phyloP scores from a whole-genome alignment of 2,797 vertebrate species.

The Poeciliopsis gracilis region DNA sequence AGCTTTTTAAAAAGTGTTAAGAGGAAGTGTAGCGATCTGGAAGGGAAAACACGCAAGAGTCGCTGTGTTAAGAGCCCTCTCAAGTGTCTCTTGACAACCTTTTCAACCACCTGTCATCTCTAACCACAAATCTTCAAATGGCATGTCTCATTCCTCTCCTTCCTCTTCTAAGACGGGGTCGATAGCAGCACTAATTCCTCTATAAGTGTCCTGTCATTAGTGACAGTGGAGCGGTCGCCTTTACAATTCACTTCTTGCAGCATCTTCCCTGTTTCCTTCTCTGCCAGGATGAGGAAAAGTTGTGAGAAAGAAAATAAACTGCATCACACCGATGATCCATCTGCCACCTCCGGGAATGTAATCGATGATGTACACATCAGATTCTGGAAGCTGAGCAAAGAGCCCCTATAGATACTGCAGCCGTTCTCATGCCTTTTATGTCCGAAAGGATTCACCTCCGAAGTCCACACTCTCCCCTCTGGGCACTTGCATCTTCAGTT shows the following conservation, averaged over 20 bases:
- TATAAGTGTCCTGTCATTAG: constrained; percentile 59
- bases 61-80: constrained; percentile 44
- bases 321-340: constrained; percentile 43
- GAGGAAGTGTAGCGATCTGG: constrained; percentile 28
- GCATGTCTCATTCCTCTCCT: constrained; percentile 29
- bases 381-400: constrained; percentile 65
- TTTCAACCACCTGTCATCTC: constrained; percentile 44
- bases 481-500: constrained; percentile 64
- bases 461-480: constrained; percentile 31
- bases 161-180: constrained; percentile 32
- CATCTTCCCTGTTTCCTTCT: constrained; percentile 17
- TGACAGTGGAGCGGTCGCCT: constrained; percentile 46
- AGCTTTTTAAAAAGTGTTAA: constrained; percentile 20
- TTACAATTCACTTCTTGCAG: constrained; percentile 17
- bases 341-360: constrained; percentile 55
- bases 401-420: constrained; percentile 68
- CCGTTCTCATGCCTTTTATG: constrained; percentile 53
- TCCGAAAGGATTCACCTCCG: constrained; percentile 58
- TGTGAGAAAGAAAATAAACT: constrained; percentile 47
- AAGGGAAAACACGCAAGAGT: constrained; percentile 19
- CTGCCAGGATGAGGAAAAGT: constrained; percentile 10
- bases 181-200: constrained; percentile 45
- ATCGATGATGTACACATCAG: constrained; percentile 76
- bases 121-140: constrained; percentile 39
- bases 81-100: constrained; percentile 27